phyloP scores from a whole-genome alignment of 2,888 invertebrate species.

The Lasius fuliginosus region DNA sequence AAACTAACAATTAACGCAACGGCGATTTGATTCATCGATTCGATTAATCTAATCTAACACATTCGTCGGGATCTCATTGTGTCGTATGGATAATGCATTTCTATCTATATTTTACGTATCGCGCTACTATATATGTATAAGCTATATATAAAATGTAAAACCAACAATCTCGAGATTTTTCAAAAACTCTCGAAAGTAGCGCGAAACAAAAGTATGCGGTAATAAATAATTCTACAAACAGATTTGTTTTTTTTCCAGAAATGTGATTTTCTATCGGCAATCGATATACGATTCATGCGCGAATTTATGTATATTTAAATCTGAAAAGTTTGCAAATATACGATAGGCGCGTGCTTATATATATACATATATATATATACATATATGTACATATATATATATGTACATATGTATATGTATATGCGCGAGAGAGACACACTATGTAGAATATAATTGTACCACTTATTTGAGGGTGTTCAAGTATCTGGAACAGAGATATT shows the following conservation, averaged over 20 bases:
- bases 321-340: constrained; percentile 53
- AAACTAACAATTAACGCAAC: constrained; percentile 3
- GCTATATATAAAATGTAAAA: neutral
- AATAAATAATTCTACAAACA: constrained; percentile 8
- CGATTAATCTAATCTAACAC: constrained; percentile 11
- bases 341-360: constrained; percentile 18
- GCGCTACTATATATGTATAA: neutral
- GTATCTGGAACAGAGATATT: constrained; percentile 13
- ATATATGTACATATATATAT: no score
- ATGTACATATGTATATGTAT: neutral
- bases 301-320: constrained; percentile 22
- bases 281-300: neutral
- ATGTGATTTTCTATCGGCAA: constrained; percentile 2
- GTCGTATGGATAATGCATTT: neutral
- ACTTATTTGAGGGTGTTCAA: constrained; percentile 67
- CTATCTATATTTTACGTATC: neutral
- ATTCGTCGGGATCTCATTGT: neutral
- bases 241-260: neutral
- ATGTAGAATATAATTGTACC: constrained; percentile 69
- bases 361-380: no score
- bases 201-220: neutral
- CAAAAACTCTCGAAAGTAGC: neutral
- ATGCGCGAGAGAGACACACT: constrained; percentile 26
- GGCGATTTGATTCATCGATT: neutral
- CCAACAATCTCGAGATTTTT: neutral